Percentiles rank a stretch among this genome's conserved stretches.
phyloP scores from a whole-genome alignment of 2,113 vertebrate species.

The Corynorhinus townsendii region DNA sequence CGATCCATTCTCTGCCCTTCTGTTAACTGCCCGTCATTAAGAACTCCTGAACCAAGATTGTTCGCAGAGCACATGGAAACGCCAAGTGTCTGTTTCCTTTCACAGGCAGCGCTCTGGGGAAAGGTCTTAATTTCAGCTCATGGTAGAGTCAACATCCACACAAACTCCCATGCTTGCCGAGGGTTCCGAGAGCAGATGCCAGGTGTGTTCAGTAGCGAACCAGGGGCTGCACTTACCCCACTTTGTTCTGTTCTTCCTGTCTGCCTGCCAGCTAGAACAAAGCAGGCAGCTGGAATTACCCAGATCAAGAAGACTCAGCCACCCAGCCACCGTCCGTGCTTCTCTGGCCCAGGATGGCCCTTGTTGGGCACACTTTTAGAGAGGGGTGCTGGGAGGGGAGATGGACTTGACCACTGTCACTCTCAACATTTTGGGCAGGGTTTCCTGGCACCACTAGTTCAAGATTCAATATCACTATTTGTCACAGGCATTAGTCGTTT shows the following conservation, averaged over 20 bases:
- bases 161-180: background rate
- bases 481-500: background rate
- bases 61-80: background rate
- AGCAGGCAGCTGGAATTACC: background rate
- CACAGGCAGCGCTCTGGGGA: background rate
- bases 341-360: rapidly evolving
- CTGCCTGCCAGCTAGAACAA: rapidly evolving
- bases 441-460: background rate
- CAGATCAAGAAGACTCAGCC: background rate
- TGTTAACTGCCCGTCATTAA: background rate
- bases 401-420: rapidly evolving
- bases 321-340: rapidly evolving
- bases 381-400: background rate
- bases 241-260: background rate
- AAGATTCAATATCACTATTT: background rate
- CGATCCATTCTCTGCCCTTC: background rate
- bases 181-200: rapidly evolving
- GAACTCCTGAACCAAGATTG: background rate
- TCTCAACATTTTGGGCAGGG: rapidly evolving
- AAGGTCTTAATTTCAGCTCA: background rate
- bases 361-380: rapidly evolving
- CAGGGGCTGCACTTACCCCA: rapidly evolving
- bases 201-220: too few relatives aligned
- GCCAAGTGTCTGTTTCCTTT: background rate
- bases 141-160: rapidly evolving